Conservation (phyloP, 92 coral and sea anemone species). For the Phenganax subtilis region DNA sequence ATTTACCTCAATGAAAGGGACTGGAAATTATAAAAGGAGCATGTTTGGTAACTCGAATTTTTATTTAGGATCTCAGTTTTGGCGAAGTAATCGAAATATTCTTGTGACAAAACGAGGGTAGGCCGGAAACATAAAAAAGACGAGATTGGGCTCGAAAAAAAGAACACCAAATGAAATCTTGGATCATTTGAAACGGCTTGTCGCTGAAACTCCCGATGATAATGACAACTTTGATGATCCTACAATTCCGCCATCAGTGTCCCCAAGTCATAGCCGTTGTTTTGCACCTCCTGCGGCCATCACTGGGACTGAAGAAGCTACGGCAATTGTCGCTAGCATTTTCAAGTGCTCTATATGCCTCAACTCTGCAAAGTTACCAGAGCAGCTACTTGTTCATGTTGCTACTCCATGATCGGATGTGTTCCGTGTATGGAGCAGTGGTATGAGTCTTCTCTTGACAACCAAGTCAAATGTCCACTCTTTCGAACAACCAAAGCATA, state of each 20-base stretch:
- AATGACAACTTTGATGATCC: conserved; percentile 24
- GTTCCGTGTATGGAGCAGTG: conserved; percentile 56
- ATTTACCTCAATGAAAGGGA: too few relatives aligned
- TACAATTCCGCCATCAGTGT: background rate
- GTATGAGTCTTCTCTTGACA: conserved; percentile 30
- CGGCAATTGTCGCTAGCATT: background rate
- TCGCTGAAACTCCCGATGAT: conserved; percentile 34
- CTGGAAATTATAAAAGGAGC: too few relatives aligned
- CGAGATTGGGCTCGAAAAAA: conserved; percentile 9
- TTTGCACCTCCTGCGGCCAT: conserved; percentile 2
- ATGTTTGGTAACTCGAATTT: background rate
- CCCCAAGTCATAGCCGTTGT: too few relatives aligned
- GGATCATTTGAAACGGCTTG: conserved; percentile 31
- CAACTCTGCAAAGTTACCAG: conserved; percentile 25
- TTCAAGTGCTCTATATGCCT: conserved; percentile 11
- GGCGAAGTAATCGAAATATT: conserved; percentile 36
- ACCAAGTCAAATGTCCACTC: conserved; percentile 46
- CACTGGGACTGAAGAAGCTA: conserved; percentile 8
- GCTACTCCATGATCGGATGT: conserved; percentile 55
- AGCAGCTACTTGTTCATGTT: conserved; percentile 51
- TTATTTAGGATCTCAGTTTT: conserved; percentile 34
- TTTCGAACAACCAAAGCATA: conserved; percentile 45
- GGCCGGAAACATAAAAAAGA: conserved; percentile 7
- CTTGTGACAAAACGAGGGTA: conserved; percentile 11
- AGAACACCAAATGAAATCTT: conserved; percentile 18